These are phyloP conservation scores for Calephelis virginiensis DNA, from an alignment of 1,140 invertebrate species.

Conservation along the genomic window DNA sequence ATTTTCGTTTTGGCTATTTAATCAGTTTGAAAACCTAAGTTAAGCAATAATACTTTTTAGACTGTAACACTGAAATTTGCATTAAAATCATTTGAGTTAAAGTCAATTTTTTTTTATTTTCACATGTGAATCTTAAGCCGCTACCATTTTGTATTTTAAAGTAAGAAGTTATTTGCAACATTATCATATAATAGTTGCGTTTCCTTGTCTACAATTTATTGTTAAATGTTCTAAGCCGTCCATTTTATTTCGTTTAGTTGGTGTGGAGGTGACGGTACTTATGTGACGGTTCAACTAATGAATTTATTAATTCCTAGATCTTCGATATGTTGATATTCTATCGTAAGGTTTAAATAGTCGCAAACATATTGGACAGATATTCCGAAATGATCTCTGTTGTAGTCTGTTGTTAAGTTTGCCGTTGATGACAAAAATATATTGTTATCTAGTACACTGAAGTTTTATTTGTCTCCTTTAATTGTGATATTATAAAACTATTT, in stretches of 20 bases:
- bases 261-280: conserved; percentile 26
- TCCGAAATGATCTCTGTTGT: conserved; percentile 52
- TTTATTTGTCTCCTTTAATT: conserved; percentile 11
- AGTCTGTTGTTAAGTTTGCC: conserved; percentile 78
- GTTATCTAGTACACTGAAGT: conserved; percentile 64
- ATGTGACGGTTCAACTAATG: conserved; percentile 5
- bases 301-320: conserved; percentile 17
- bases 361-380: conserved; percentile 35
- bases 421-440: conserved; percentile 77
- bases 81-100: too few species aligned
- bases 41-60: too few species aligned
- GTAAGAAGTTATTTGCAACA: too few species aligned
- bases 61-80: too few species aligned
- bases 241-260: conserved; percentile 50
- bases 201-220: conserved; percentile 24
- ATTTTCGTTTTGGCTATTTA: too few species aligned
- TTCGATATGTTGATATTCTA: conserved; percentile 26
- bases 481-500: neutral
- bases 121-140: too few species aligned
- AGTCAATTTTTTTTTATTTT: too few species aligned
- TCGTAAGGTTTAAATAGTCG: conserved; percentile 34
- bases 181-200: conserved; percentile 8
- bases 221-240: conserved; percentile 64
- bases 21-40: too few species aligned
- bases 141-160: too few species aligned